A percentile compares a stretch with the other conserved stretches of the same genome.
Evolutionary conservation across 2,113 vertebrate genomes (phyloP).

Genomic region (Aspiorhynchus laticeps): DNA sequence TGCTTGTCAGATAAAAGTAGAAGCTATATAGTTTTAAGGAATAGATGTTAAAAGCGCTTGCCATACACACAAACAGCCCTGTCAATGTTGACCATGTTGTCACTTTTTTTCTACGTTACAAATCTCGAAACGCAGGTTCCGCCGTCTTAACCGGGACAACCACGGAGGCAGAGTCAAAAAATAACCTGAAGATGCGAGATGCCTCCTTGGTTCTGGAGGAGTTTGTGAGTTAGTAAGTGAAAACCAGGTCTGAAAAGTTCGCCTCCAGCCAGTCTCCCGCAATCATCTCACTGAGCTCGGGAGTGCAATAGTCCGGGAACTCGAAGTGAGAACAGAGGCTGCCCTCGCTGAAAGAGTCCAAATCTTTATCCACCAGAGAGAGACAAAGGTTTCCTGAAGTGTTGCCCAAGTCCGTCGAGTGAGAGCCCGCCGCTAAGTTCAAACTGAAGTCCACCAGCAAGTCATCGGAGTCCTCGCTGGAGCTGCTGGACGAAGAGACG

Average conservation of each 20-base stretch:
- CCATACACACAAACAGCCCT: slow-evolving; percentile 27
- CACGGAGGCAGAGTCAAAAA: slow-evolving; percentile 49
- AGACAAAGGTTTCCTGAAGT: slow-evolving; percentile 84
- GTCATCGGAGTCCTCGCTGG: slow-evolving; percentile 86
- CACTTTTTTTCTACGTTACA: slow-evolving; percentile 63
- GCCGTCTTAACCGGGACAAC: slow-evolving; percentile 48
- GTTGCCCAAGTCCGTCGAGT: slow-evolving; percentile 77
- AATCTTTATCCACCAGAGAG: slow-evolving; percentile 91
- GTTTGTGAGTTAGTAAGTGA: slow-evolving; percentile 84
- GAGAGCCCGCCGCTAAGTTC: slow-evolving; percentile 85
- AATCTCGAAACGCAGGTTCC: slow-evolving; percentile 46
- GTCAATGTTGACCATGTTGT: slow-evolving; percentile 57
- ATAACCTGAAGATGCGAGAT: slow-evolving; percentile 51
- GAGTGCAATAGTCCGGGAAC: slow-evolving; percentile 92
- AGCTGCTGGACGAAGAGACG: slow-evolving; percentile 76
- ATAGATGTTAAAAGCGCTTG: slow-evolving; percentile 27
- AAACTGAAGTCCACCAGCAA: slow-evolving; percentile 87
- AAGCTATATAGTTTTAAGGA: background rate
- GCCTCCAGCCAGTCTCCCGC: slow-evolving; percentile 95
- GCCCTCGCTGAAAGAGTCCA: slow-evolving; percentile 89
- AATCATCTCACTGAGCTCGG: slow-evolving; percentile 93
- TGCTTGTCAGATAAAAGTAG: background rate
- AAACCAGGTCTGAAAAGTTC: slow-evolving; percentile 92
- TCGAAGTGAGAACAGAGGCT: slow-evolving; percentile 90
- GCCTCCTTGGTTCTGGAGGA: slow-evolving; percentile 7